These are phyloP conservation scores for Salmo trutta DNA, from an alignment of 2,797 vertebrate genomes.

Conservation along the genomic window DNA sequence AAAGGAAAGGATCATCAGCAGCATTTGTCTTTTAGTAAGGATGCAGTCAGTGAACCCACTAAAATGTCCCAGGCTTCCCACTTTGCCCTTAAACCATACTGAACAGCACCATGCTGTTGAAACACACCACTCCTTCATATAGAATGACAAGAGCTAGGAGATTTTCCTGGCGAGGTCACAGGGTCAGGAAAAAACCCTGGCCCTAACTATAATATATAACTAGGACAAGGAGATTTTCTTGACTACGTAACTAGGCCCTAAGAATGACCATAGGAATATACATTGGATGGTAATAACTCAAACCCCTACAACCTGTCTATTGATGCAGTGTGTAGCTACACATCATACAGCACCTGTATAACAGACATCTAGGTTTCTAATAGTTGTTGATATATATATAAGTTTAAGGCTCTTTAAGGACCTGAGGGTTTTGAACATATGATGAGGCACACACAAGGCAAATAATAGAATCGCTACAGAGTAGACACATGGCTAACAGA, in stretches of 20 bases:
- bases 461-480: conserved; percentile 75
- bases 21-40: conserved; percentile 66
- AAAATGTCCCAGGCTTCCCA: conserved; percentile 63
- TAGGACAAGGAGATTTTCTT: not conserved
- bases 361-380: conserved; percentile 51
- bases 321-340: conserved; percentile 56
- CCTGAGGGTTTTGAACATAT: conserved; percentile 83
- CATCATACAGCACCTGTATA: conserved; percentile 47
- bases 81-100: conserved; percentile 68
- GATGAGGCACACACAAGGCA: conserved; percentile 85
- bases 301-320: conserved; percentile 33
- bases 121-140: conserved; percentile 28
- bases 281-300: conserved; percentile 47
- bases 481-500: conserved; percentile 64
- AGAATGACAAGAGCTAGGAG: conserved; percentile 21
- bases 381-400: conserved; percentile 61
- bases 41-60: conserved; percentile 60
- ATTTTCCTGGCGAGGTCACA: not conserved
- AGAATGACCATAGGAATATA: conserved; percentile 51
- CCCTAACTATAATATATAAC: not conserved
- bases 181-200: not conserved
- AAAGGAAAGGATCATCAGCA: conserved; percentile 74
- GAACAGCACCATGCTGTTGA: conserved; percentile 60
- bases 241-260: conserved; percentile 24
- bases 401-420: conserved; percentile 86